These are phyloP conservation scores for Hyphantria cunea DNA, from an alignment of 1,140 invertebrate genomes.

Conservation along the genomic window DNA sequence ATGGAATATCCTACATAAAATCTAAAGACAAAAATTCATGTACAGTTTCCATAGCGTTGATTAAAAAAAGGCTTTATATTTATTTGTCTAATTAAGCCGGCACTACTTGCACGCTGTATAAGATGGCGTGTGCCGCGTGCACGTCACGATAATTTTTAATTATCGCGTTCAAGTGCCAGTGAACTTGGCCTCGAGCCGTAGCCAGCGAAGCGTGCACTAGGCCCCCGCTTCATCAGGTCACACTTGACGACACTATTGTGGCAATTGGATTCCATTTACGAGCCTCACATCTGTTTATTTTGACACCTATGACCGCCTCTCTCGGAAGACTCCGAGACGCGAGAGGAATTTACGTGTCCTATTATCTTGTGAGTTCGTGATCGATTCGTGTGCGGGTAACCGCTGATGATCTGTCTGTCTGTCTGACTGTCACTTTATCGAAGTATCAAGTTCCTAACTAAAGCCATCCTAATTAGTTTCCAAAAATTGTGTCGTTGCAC, in stretches of 20 bases:
- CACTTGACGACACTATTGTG: conserved; percentile 62
- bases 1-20: too few relatives aligned
- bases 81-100: conserved; percentile 22
- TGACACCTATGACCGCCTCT: conserved; percentile 26
- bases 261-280: conserved; percentile 43
- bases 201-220: conserved; percentile 60
- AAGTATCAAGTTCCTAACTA: not conserved
- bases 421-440: not conserved
- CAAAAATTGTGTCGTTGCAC: too few relatives aligned
- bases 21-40: too few relatives aligned
- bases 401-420: too few relatives aligned
- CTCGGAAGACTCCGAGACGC: too few relatives aligned
- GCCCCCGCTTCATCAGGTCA: conserved; percentile 66
- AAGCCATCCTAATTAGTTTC: not conserved
- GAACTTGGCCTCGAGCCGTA: conserved; percentile 75
- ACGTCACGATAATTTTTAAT: conserved; percentile 79
- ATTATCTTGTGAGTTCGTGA: too few relatives aligned
- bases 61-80: conserved; percentile 23
- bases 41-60: conserved; percentile 10
- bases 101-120: conserved; percentile 57
- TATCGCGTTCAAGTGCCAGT: conserved; percentile 79
- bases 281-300: conserved; percentile 28
- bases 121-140: conserved; percentile 71
- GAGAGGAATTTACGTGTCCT: not conserved
- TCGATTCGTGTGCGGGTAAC: too few relatives aligned